Evolutionary conservation across 2,797 vertebrate genomes (phyloP).

Genomic region (Chaunax sp.): DNA sequence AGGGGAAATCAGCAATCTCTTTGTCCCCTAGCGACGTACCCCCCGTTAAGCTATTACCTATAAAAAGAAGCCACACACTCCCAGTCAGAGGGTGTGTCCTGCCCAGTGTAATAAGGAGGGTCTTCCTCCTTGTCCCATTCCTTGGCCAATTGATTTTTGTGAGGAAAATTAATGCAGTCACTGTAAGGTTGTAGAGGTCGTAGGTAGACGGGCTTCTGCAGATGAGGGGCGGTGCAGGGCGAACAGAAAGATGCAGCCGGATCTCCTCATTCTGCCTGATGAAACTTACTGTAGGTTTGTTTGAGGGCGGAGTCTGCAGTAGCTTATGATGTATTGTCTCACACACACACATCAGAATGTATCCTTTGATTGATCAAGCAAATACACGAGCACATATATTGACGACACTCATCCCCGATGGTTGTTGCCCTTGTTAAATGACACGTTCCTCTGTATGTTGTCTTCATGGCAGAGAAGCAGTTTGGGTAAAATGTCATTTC

Average conservation of each 20-base stretch:
- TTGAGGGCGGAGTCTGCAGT: constrained; percentile 55
- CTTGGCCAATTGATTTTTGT: constrained; percentile 80
- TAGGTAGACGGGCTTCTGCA: constrained; percentile 60
- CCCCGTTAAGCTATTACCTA: constrained; percentile 72
- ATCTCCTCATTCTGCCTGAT: constrained; percentile 59
- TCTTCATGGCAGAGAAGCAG: constrained; percentile 11
- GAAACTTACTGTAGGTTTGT: constrained; percentile 62
- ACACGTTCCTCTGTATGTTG: constrained; percentile 6
- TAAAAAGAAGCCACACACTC: constrained; percentile 69
- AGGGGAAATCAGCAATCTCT: constrained; percentile 70
- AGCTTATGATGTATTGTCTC: constrained; percentile 73
- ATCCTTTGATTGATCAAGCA: constrained; percentile 61
- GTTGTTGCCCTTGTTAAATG: constrained; percentile 54
- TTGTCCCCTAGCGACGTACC: constrained; percentile 64
- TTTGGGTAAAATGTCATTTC: background rate
- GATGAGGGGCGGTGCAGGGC: constrained; percentile 72
- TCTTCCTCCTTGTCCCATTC: constrained; percentile 68
- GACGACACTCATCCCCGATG: constrained; percentile 27
- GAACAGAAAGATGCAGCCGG: constrained; percentile 27
- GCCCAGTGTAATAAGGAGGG: constrained; percentile 68
- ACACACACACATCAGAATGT: constrained; percentile 43
- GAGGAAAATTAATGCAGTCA: constrained; percentile 78
- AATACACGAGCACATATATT: constrained; percentile 57
- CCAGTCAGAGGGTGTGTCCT: constrained; percentile 71
- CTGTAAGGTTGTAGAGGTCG: constrained; percentile 74